Evolutionary conservation across 2,888 invertebrate species (phyloP).

Genomic region (Aspidiotus rigidus): DNA sequence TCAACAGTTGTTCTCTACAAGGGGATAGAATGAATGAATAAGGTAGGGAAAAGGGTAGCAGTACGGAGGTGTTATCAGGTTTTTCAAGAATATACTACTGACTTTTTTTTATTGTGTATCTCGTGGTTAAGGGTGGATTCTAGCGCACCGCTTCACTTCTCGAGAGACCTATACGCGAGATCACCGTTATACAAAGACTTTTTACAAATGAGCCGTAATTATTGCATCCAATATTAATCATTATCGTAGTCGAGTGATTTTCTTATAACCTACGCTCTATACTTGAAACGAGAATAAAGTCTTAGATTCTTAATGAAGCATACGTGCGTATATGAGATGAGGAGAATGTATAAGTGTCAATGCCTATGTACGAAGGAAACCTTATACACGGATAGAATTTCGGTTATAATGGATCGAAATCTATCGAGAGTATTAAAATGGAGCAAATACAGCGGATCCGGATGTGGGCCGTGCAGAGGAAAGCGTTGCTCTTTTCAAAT

Average conservation of each 20-base stretch:
- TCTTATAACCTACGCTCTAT: no score
- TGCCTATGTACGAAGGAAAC: constrained; percentile 7
- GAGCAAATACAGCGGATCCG: constrained; percentile 22
- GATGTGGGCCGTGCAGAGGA: constrained; percentile 25
- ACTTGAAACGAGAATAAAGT: no score
- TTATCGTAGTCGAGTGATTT: no score
- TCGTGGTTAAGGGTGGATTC: neutral
- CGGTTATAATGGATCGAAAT: constrained; percentile 23
- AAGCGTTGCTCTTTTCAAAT: constrained; percentile 24
- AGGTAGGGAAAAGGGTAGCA: neutral
- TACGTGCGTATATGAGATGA: neutral
- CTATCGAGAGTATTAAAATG: constrained; percentile 12
- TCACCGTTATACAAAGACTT: neutral
- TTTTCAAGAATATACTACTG: neutral
- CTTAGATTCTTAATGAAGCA: no score
- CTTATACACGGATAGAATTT: constrained; percentile 27
- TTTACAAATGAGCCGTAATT: no score
- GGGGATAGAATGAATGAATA: neutral
- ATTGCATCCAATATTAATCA: no score
- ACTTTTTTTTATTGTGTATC: neutral
- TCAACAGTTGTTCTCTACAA: neutral
- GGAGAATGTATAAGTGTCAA: constrained; percentile 9
- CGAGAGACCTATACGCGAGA: neutral
- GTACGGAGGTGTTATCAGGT: neutral
- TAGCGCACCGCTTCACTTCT: neutral